These are phyloP conservation scores for Achlya flavicornis DNA, from an alignment of 2,888 invertebrate species.

Conservation along the genomic window DNA sequence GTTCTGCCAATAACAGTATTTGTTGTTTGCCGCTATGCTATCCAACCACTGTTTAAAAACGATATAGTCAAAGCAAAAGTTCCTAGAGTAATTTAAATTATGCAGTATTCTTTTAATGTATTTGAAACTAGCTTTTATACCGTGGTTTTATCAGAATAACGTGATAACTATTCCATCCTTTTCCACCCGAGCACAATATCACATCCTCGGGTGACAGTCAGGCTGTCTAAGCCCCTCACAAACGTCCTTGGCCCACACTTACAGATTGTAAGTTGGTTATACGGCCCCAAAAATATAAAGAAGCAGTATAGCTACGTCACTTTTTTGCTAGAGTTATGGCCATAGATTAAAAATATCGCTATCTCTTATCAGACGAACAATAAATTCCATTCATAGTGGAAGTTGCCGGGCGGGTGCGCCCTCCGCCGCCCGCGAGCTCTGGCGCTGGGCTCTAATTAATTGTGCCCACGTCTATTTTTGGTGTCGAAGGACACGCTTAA, in stretches of 20 bases:
- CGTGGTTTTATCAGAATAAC: no score
- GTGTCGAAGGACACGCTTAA: constrained; percentile 50
- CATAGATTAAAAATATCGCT: constrained; percentile 33
- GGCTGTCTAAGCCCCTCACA: background rate
- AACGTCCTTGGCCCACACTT: background rate
- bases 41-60: background rate
- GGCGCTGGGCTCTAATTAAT: constrained; percentile 55
- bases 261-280: background rate
- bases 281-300: background rate
- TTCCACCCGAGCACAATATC: no score
- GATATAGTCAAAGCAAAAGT: background rate
- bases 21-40: background rate
- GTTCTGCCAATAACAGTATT: background rate
- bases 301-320: constrained; percentile 7
- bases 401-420: constrained; percentile 37
- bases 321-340: constrained; percentile 19
- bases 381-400: constrained; percentile 55
- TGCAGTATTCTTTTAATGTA: background rate
- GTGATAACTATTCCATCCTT: no score
- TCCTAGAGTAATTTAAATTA: background rate
- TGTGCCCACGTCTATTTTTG: constrained; percentile 56
- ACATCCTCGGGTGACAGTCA: background rate
- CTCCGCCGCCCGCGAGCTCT: background rate
- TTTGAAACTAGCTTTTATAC: background rate
- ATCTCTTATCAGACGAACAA: constrained; percentile 46